phyloP scores from a whole-genome alignment of 1,140 invertebrate genomes.

The Anastrepha obliqua region DNA sequence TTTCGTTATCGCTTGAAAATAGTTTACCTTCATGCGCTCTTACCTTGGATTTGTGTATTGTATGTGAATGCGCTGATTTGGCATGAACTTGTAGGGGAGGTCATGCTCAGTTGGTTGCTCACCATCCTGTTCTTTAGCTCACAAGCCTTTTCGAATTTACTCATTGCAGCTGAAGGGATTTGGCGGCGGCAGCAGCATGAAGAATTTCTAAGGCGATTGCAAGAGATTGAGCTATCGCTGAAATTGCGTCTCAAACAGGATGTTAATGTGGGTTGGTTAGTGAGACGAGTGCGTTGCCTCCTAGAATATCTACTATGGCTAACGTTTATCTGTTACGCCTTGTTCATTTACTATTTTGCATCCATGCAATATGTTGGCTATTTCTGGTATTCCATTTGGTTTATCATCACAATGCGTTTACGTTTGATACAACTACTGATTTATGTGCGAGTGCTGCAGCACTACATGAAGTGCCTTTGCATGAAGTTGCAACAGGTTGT shows the following conservation, averaged over 20 bases:
- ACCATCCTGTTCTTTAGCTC: conserved; percentile 4
- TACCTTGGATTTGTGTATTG: not conserved
- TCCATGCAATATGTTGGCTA: conserved; percentile 30
- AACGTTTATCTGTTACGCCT: not conserved
- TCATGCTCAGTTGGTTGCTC: conserved; percentile 32
- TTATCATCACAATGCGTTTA: conserved; percentile 52
- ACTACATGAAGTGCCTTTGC: not conserved
- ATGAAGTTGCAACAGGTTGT: conserved; percentile 54
- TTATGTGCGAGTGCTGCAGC: not conserved
- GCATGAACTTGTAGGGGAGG: not conserved
- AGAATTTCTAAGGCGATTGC: not conserved
- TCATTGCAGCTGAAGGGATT: conserved; percentile 40
- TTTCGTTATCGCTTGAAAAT: not conserved
- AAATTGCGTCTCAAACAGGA: conserved; percentile 22
- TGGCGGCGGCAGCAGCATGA: conserved; percentile 20
- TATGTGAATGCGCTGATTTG: not conserved
- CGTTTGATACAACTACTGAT: conserved; percentile 50
- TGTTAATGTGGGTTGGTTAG: not conserved
- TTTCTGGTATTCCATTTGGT: conserved; percentile 42
- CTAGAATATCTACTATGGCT: not conserved
- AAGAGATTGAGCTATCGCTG: conserved; percentile 31
- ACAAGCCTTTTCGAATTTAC: conserved; percentile 10
- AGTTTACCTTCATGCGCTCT: not conserved
- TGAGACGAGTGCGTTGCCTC: not conserved
- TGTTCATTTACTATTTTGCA: not conserved